These are phyloP conservation scores for Pseudopipra pipra DNA, from an alignment of 2,113 vertebrate genomes.

Conservation along the genomic window DNA sequence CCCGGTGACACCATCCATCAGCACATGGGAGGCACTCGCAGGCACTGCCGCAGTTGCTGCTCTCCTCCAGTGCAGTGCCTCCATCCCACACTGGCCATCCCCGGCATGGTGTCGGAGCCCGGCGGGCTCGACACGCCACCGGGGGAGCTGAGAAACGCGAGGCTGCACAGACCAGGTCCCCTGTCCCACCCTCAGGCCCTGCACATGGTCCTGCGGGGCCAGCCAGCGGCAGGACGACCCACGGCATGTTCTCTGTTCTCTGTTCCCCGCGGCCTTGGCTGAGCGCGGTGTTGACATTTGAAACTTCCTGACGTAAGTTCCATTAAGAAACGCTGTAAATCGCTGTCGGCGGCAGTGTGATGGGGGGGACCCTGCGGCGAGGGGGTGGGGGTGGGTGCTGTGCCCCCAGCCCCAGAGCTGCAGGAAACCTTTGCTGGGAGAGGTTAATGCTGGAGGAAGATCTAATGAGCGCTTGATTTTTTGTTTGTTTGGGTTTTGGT, in stretches of 20 bases:
- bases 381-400: background rate
- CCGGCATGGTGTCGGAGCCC: accelerated
- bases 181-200: background rate
- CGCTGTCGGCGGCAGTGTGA: background rate
- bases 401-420: background rate
- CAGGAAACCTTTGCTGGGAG: conserved; percentile 17
- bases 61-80: accelerated
- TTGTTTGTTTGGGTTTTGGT: conserved; percentile 54
- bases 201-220: accelerated
- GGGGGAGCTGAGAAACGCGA: accelerated
- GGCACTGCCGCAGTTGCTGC: accelerated
- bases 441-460: conserved; percentile 34
- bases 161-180: accelerated
- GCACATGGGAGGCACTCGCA: accelerated
- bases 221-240: background rate
- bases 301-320: conserved; percentile 31
- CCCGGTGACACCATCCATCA: background rate
- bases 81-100: accelerated
- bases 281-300: background rate
- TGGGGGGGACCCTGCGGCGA: background rate
- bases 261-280: background rate
- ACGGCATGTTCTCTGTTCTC: background rate
- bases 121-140: accelerated
- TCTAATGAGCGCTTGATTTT: conserved; percentile 32
- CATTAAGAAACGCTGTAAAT: conserved; percentile 13